phyloP scores from a whole-genome alignment of 2,888 invertebrate species.

The Eristalis intricaria region DNA sequence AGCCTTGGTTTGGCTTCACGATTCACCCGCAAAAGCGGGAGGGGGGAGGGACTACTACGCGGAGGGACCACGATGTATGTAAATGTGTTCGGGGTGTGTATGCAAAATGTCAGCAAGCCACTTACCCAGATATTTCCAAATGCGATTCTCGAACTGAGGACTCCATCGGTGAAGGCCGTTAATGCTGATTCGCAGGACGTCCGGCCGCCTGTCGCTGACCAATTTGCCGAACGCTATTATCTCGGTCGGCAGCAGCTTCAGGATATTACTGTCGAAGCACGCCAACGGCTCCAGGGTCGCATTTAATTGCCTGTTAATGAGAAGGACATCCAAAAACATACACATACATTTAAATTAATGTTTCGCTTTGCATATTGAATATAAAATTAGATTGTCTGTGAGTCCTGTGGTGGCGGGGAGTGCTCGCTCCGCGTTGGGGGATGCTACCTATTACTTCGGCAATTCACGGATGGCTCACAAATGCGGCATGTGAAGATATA shows the following conservation, averaged over 20 bases:
- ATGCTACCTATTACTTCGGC: not conserved
- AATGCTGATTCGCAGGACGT: slow-evolving; percentile 79
- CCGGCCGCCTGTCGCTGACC: slow-evolving; percentile 74
- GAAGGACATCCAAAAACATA: slow-evolving; percentile 45
- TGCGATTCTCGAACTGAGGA: slow-evolving; percentile 80
- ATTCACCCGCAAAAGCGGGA: not conserved
- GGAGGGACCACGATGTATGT: not conserved
- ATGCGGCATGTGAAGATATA: slow-evolving; percentile 59
- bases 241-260: slow-evolving; percentile 80
- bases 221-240: slow-evolving; percentile 81
- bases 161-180: slow-evolving; percentile 81
- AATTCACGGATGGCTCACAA: slow-evolving; percentile 39
- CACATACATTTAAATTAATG: slow-evolving; percentile 55
- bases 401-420: not conserved
- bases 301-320: slow-evolving; percentile 79
- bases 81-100: not conserved
- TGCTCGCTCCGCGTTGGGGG: too few species aligned
- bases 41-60: too few species aligned
- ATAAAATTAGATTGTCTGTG: slow-evolving; percentile 7
- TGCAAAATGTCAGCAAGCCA: slow-evolving; percentile 57
- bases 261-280: slow-evolving; percentile 80
- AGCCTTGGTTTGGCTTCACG: slow-evolving; percentile 39
- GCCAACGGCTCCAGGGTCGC: slow-evolving; percentile 79
- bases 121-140: slow-evolving; percentile 81
- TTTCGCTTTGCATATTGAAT: slow-evolving; percentile 1